phyloP scores from a whole-genome alignment of 2,113 vertebrate genomes.

The Mormyrus lacerda region DNA sequence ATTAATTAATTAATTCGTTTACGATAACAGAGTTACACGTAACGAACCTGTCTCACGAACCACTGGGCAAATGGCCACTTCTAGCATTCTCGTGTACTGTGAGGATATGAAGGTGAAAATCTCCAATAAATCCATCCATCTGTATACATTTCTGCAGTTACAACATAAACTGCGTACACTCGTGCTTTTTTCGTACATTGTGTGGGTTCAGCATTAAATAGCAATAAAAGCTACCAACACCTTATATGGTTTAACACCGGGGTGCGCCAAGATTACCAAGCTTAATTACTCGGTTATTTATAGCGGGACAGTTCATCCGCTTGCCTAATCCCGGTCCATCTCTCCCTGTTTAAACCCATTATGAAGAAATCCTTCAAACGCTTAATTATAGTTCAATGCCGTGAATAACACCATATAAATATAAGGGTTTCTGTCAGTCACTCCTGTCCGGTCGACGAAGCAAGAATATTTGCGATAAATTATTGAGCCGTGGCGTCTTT shows the following conservation, averaged over 20 bases:
- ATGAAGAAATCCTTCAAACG: neutral
- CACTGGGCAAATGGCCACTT: neutral
- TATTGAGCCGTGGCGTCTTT: neutral
- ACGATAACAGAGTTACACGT: neutral
- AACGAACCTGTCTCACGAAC: neutral
- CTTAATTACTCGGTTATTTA: neutral
- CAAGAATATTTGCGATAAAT: neutral
- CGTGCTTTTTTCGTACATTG: neutral
- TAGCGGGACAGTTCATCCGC: neutral
- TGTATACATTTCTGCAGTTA: neutral
- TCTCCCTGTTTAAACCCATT: neutral
- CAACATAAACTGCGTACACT: neutral
- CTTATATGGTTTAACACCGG: neutral
- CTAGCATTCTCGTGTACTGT: neutral
- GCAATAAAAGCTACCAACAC: neutral
- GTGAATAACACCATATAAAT: neutral
- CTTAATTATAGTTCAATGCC: neutral
- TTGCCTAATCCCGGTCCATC: neutral
- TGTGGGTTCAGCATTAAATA: neutral
- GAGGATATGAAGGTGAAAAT: neutral
- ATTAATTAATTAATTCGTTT: neutral
- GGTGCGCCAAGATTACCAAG: neutral
- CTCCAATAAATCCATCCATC: neutral
- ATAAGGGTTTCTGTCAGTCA: neutral
- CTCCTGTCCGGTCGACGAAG: neutral